These are phyloP conservation scores for Drosophila seguyi DNA, from an alignment of 1,140 invertebrate species.

Conservation along the genomic window DNA sequence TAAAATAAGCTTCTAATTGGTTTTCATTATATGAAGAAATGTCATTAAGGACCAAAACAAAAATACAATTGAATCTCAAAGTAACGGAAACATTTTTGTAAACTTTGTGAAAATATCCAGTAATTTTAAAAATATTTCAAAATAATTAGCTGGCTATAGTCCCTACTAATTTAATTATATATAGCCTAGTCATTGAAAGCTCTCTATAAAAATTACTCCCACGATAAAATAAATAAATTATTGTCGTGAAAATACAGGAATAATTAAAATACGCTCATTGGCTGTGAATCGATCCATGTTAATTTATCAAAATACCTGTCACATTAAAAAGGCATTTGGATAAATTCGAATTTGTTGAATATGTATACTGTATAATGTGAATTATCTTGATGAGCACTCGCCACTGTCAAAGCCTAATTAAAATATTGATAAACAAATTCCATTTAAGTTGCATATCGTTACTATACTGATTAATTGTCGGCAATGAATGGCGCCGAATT, in stretches of 20 bases:
- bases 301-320: slow-evolving; percentile 54
- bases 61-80: too few relatives aligned
- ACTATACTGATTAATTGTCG: slow-evolving; percentile 35
- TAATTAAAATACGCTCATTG: slow-evolving; percentile 11
- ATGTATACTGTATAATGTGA: slow-evolving; percentile 24
- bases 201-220: neutral
- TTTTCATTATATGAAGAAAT: too few relatives aligned
- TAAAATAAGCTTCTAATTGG: neutral
- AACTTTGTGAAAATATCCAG: too few relatives aligned
- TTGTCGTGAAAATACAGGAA: slow-evolving; percentile 7
- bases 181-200: neutral
- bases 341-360: slow-evolving; percentile 44
- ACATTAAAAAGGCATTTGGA: slow-evolving; percentile 44
- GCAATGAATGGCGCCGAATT: slow-evolving; percentile 10
- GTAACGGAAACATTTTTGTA: too few relatives aligned
- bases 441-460: slow-evolving; percentile 58
- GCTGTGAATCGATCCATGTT: slow-evolving; percentile 3
- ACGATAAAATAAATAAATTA: neutral
- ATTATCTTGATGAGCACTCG: slow-evolving; percentile 45
- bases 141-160: neutral
- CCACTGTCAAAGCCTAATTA: slow-evolving; percentile 40
- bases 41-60: too few relatives aligned
- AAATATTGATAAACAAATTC: slow-evolving; percentile 69
- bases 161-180: neutral
- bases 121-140: neutral